Percentiles rank a stretch among this genome's conserved stretches.
phyloP scores from a whole-genome alignment of 2,113 vertebrate species.

The Pardalotus punctatus region DNA sequence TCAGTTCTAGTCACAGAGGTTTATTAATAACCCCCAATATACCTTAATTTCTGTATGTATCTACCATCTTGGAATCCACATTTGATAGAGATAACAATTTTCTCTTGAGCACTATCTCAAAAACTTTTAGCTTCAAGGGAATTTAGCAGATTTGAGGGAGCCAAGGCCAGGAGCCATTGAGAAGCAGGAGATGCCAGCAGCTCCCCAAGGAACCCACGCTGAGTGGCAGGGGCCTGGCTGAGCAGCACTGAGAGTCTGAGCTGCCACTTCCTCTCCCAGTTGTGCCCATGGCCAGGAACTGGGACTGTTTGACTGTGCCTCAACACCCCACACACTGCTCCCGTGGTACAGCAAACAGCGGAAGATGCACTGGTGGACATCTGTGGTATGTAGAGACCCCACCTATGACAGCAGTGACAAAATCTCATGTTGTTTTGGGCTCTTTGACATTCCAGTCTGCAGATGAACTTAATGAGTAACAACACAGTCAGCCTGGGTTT shows the following conservation, averaged over 20 bases:
- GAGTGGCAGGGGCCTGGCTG: neutral
- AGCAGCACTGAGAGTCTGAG: neutral
- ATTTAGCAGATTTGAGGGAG: neutral
- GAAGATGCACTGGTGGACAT: neutral
- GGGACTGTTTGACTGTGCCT: neutral
- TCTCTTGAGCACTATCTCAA: neutral
- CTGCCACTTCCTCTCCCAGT: neutral
- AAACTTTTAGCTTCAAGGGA: neutral
- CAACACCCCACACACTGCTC: accelerated
- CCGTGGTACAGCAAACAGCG: no score
- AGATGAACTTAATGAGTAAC: neutral
- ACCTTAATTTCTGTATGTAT: neutral
- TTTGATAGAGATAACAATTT: neutral
- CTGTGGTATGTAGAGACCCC: neutral
- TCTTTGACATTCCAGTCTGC: neutral
- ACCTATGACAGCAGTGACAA: neutral
- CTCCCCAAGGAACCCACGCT: accelerated
- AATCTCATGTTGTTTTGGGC: neutral
- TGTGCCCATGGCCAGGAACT: neutral
- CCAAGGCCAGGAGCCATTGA: accelerated
- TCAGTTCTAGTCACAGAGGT: neutral
- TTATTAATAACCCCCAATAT: neutral
- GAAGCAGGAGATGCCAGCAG: neutral
- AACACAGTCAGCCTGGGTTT: neutral
- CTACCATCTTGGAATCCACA: neutral